phyloP scores from a whole-genome alignment of 23 tunicate species.

The Ciona savignyi region DNA sequence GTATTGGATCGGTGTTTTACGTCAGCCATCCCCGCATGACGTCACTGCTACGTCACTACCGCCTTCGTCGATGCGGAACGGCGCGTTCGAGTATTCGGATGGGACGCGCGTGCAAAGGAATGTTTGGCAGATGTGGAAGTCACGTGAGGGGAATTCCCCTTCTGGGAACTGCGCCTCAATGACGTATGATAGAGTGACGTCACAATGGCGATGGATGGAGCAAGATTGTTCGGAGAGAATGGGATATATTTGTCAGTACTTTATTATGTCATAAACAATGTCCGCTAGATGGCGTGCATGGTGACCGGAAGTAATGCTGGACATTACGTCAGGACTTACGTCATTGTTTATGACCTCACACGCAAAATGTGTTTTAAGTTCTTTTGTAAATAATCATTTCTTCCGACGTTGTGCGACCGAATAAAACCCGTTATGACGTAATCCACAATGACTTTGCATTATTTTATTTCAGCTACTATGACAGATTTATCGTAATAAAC shows the following conservation, averaged over 20 bases:
- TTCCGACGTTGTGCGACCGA: no score
- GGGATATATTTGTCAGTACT: conserved; percentile 78
- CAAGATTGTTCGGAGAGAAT: conserved; percentile 26
- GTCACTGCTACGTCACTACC: conserved; percentile 2
- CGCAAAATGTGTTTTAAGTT: no score
- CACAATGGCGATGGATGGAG: conserved; percentile 74
- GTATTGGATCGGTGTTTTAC: conserved; percentile 78
- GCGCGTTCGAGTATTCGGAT: conserved; percentile 49
- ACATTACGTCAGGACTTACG: no score
- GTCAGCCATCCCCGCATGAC: conserved; percentile 8
- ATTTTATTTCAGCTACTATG: no score
- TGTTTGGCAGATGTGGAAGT: conserved; percentile 72
- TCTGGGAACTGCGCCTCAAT: conserved; percentile 34
- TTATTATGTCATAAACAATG: conserved; percentile 18
- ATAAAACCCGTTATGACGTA: no score
- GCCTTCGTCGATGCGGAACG: conserved; percentile 20
- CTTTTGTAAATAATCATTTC: no score
- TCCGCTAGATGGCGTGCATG: no score
- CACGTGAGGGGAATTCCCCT: neutral
- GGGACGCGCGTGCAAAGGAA: conserved; percentile 70
- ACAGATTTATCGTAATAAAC: no score
- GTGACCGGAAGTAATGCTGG: no score
- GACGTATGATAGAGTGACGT: conserved; percentile 25
- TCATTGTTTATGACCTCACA: no score
- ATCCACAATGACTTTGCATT: no score